Evolutionary conservation across 1,140 invertebrate genomes (phyloP).

Genomic region (Heliothis subflexa): DNA sequence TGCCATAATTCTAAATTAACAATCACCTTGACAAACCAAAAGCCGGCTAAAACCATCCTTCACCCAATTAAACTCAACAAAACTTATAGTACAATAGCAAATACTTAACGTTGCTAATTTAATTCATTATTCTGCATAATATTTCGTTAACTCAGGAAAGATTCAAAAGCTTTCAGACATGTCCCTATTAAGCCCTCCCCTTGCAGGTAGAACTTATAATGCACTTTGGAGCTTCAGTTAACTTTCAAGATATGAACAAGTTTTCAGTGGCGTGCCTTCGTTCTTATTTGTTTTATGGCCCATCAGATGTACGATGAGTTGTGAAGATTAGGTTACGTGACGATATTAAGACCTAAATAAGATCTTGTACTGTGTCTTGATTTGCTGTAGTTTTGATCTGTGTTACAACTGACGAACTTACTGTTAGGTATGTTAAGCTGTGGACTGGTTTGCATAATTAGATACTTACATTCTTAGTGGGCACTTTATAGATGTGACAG

Average conservation of each 20-base stretch:
- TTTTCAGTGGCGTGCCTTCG: conserved; percentile 53
- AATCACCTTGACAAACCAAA: not conserved
- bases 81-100: not conserved
- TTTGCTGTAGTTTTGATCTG: no score
- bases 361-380: no score
- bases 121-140: conserved; percentile 50
- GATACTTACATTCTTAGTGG: no score
- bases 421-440: no score
- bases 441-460: no score
- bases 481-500: no score
- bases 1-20: not conserved
- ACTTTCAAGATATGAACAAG: conserved; percentile 61
- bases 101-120: conserved; percentile 23
- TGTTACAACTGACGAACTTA: no score
- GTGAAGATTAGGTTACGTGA: conserved; percentile 17
- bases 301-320: conserved; percentile 35
- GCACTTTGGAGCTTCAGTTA: conserved; percentile 60
- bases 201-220: conserved; percentile 63
- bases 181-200: conserved; percentile 55
- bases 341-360: not conserved
- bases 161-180: conserved; percentile 60
- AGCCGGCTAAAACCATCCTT: no score
- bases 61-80: not conserved
- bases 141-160: conserved; percentile 52
- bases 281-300: conserved; percentile 43